A percentile compares a stretch with the other conserved stretches of the same genome.
Conservation (phyloP, 2,113 vertebrate species). For the Choloepus hoffmanni region DNA sequence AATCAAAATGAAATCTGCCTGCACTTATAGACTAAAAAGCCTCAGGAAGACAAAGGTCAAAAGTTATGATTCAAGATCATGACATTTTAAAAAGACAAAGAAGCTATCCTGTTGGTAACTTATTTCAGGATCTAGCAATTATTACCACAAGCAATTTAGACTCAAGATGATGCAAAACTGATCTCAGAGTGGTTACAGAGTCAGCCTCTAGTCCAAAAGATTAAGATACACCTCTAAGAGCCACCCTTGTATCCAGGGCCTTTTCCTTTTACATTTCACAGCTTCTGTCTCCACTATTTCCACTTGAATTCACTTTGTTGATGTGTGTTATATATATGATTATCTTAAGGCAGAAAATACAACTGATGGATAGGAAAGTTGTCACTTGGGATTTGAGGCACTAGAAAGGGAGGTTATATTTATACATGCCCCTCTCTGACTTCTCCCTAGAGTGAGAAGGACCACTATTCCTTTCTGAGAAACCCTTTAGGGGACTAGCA, state of each 20-base stretch:
- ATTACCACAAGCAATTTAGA: background rate
- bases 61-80: background rate
- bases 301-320: background rate
- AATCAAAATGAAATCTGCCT: slow-evolving; percentile 47
- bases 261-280: background rate
- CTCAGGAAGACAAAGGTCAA: background rate
- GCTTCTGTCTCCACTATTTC: background rate
- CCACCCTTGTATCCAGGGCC: background rate
- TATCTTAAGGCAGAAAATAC: background rate
- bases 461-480: background rate
- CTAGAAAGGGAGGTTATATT: background rate
- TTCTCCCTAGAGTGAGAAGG: background rate
- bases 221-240: background rate
- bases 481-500: background rate
- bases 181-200: background rate
- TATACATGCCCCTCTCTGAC: background rate
- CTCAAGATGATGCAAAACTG: background rate
- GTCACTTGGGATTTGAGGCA: background rate
- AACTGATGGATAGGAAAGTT: background rate
- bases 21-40: background rate
- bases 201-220: background rate
- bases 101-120: background rate
- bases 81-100: slow-evolving; percentile 59
- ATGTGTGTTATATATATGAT: background rate
- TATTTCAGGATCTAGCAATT: slow-evolving; percentile 4